Base-by-base conservation (phyloP, 1,140 invertebrate species). In the Drosophila truncata region DNA sequence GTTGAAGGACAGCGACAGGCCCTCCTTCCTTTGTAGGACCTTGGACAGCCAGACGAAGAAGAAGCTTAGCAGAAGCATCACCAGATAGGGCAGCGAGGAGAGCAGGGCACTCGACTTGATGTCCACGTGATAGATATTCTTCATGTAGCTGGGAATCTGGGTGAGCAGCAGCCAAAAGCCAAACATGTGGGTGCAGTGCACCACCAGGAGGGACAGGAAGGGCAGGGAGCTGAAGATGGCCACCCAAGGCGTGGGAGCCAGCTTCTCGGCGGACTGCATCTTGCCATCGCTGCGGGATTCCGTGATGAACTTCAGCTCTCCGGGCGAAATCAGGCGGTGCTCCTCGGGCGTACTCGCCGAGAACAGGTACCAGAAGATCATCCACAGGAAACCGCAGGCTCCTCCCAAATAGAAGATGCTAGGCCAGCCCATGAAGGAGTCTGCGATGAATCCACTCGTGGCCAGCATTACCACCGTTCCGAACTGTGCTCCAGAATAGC, bases 151-250 rank as follows among this genome's bases (percentile, higher is more conserved):
- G 1, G 99, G 98, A 82, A 99, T 96, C 93, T 98, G 96, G 0
- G 97, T 98, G 23, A 99, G 93, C 49, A 99, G 94, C 14, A 97
- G 98, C 95, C 98, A 99, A 92, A 97, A 98, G 3, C 98, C 98
- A 97, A 97, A 99, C 93, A 98, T 98, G 87, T 98, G 97, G 1
- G 97, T 96, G 91, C 97, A 97, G 91, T 99, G 97, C 0, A 95
- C 95, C 1, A 98, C 93, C 13, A 97, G 94, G 16, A 98, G 94
- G 0, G 97, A 96, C 95, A 96, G 97, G 73, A 99, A 95, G 3
- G 98, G 96, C 23, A 95, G 64, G 3, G 97, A 97, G 0, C 94
- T 96, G 1, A 96, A 93, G 46, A 99, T 97, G 23, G 94, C 91
- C 46, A 88, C 93, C 97, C 97, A 98, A 6, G 98, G 97, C 4